Evolutionary conservation across 2,888 invertebrate genomes (phyloP).

Genomic region (Hermaeophaga mercurialis): DNA sequence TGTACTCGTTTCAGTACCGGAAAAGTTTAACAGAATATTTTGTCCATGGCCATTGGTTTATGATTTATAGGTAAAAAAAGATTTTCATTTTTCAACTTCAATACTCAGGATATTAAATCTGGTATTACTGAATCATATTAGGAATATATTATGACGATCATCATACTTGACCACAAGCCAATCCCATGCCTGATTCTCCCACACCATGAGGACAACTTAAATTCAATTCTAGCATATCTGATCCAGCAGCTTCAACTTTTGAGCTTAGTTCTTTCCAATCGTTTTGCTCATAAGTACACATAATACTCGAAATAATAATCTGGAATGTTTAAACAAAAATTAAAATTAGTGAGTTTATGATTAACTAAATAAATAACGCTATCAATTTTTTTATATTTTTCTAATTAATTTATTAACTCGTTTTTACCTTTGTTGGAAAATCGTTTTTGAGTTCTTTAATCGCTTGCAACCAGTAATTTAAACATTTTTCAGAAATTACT

Average conservation of each 20-base stretch:
- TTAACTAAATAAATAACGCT: no score
- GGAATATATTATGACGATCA: no score
- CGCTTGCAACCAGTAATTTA: conserved; percentile 90
- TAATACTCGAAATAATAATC: conserved; percentile 93
- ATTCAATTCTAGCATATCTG: conserved; percentile 95
- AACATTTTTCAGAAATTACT: conserved; percentile 95
- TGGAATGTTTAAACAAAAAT: conserved; percentile 50
- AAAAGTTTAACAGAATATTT: no score
- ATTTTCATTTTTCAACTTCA: no score
- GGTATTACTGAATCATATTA: no score
- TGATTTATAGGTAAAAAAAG: no score
- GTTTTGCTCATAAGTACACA: conserved; percentile 84
- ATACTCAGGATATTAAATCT: no score
- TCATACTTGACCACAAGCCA: conserved; percentile 94
- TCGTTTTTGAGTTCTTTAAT: conserved; percentile 88
- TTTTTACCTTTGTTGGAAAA: conserved; percentile 88
- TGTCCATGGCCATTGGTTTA: no score
- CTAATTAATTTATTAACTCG: no score
- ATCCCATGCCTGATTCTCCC: conserved; percentile 98
- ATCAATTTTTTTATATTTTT: no score
- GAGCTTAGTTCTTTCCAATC: conserved; percentile 88
- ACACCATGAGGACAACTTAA: conserved; percentile 98
- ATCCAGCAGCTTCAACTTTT: conserved; percentile 80
- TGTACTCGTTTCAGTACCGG: no score
- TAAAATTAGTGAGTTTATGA: no score